Base-by-base conservation (phyloP, 2,113 vertebrate genomes). In the Phycodurus eques region DNA sequence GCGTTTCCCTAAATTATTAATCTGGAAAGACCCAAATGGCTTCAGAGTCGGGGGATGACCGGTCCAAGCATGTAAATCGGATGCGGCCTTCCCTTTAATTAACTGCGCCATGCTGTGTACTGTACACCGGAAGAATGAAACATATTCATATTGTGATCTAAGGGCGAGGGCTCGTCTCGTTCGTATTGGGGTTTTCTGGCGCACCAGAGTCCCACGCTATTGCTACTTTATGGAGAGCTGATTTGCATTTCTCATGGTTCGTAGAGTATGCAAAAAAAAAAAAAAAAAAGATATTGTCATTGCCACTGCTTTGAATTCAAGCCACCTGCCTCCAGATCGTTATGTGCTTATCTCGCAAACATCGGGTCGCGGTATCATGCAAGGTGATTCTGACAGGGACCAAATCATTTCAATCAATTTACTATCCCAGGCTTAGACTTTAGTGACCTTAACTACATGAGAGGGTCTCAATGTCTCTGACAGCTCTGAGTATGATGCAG, bases 241-340 rank as follows among this genome's bases (percentile, higher is more conserved):
- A 88, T 90, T 89, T 91, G 85, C 83, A 91, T 91, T 83, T 88
- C 71, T 80, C 70, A 79, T 80, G 77, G 77, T 83, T 91, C 68
- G 80, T 75, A 27, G 71, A 71, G 77, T 83, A 84, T 80, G 76
- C 73, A 42, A 76, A 81, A 27, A 27, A 27, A 27, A 27, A 27
- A 27, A 27, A 27, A 27, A 27, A 27, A 89, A 87, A 76, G 73
- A 79, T 72, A 67, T 39, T 71, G 71, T 79, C 80, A 68, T 68
- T 76, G 43, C 49, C 56, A 67, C 67, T 72, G 31, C 57, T 68
- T 77, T 61, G 13, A 61, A 74, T 65, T 76, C 63, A 67, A 49
- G 67, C 73, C 44, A 71, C 72, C 65, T 78, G 0, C 42, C 64
- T 22, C 64, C 19, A 43, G 8, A 64, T 76, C 51, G 1, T 3